Evolutionary conservation across 2,888 invertebrate genomes (phyloP).

Genomic region (Agrotis ipsilon): DNA sequence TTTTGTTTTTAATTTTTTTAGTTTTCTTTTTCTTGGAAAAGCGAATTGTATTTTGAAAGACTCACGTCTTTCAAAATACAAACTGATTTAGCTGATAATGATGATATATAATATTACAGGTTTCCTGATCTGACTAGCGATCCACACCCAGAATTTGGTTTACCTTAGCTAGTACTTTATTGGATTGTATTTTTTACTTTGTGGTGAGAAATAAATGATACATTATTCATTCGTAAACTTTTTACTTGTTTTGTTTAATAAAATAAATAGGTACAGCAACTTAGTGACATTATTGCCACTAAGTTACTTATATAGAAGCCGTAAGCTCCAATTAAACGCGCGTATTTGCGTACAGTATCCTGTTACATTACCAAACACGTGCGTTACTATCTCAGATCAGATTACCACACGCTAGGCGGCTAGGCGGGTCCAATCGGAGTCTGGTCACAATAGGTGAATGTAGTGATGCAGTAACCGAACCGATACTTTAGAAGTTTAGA

Average conservation of each 20-base stretch:
- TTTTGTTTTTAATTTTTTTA: too few species aligned
- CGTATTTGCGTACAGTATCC: conserved; percentile 46
- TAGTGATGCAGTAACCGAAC: background rate
- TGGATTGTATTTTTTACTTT: background rate
- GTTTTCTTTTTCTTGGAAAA: too few species aligned
- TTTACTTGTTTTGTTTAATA: background rate
- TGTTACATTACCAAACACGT: conserved; percentile 60
- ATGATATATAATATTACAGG: too few species aligned
- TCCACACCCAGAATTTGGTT: background rate
- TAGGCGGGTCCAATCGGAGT: conserved; percentile 61
- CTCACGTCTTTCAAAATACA: too few species aligned
- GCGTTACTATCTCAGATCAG: conserved; percentile 46
- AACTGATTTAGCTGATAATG: too few species aligned
- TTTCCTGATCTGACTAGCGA: too few species aligned
- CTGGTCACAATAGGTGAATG: conserved; percentile 58
- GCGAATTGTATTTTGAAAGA: too few species aligned
- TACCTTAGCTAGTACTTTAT: too few species aligned
- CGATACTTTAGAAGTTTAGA: background rate
- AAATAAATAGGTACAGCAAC: too few species aligned
- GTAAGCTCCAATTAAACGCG: conserved; percentile 3
- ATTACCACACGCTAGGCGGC: conserved; percentile 62
- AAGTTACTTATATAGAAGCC: too few species aligned
- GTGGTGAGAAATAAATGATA: background rate
- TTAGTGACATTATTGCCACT: too few species aligned
- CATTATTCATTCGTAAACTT: background rate